These are phyloP conservation scores for Tenebrosternarchus preto DNA, from an alignment of 2,113 vertebrate genomes.

Conservation along the genomic window DNA sequence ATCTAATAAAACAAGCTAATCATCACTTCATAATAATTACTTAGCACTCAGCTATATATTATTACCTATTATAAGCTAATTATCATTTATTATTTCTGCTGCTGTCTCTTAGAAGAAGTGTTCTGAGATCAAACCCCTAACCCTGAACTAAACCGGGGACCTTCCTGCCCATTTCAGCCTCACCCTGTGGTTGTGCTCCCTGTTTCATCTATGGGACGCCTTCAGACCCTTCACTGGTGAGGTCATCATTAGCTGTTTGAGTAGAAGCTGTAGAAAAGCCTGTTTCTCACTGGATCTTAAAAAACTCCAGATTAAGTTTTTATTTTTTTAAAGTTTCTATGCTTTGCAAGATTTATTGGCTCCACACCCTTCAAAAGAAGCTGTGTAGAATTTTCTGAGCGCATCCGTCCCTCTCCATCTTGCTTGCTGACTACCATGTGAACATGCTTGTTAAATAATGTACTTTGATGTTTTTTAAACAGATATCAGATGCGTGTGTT, in stretches of 20 bases:
- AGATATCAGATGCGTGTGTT: conserved; percentile 53
- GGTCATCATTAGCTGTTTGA: conserved; percentile 23
- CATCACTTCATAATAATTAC: no score
- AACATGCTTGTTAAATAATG: conserved; percentile 55
- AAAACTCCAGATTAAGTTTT: conserved; percentile 37
- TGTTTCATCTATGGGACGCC: conserved; percentile 32
- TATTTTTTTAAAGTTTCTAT: conserved; percentile 31
- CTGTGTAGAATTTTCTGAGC: conserved; percentile 42
- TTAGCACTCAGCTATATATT: no score
- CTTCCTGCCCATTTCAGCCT: background rate
- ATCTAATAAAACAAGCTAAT: background rate
- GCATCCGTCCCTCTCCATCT: conserved; percentile 23
- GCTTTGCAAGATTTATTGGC: conserved; percentile 51
- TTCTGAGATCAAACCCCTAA: background rate
- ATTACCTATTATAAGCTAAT: no score
- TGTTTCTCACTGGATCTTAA: conserved; percentile 36
- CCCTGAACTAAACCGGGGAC: background rate
- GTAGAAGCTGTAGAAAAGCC: conserved; percentile 1
- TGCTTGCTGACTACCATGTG: conserved; percentile 20
- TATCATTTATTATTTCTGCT: background rate
- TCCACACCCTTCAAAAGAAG: conserved; percentile 31
- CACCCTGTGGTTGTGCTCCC: conserved; percentile 16
- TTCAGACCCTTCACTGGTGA: background rate
- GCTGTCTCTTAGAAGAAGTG: background rate
- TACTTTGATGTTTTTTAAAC: conserved; percentile 59